Evolutionary conservation across 2,113 vertebrate genomes (phyloP).

Genomic region (Cololabis saira): DNA sequence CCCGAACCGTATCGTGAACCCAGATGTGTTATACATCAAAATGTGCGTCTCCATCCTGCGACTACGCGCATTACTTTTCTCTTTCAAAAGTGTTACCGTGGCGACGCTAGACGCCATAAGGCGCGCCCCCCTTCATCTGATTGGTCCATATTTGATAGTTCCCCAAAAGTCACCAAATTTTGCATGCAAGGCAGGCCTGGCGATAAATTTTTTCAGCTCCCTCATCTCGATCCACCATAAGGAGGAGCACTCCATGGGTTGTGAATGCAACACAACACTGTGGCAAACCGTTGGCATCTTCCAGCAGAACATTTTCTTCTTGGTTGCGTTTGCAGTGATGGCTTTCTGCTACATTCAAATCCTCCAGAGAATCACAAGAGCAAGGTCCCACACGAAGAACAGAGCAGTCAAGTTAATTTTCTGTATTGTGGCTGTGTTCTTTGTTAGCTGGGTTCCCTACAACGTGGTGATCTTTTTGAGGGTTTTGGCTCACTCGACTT

Average conservation of each 20-base stretch:
- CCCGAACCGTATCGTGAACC: too few species aligned
- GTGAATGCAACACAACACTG: slow-evolving; percentile 54
- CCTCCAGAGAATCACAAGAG: slow-evolving; percentile 78
- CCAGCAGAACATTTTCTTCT: slow-evolving; percentile 82
- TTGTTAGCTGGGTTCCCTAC: slow-evolving; percentile 92
- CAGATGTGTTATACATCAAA: too few species aligned
- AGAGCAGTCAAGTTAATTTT: slow-evolving; percentile 89
- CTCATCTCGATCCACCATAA: slow-evolving; percentile 28
- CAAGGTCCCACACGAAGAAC: slow-evolving; percentile 81
- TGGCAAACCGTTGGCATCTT: slow-evolving; percentile 55
- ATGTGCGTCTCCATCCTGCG: too few species aligned
- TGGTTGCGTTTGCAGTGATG: slow-evolving; percentile 82
- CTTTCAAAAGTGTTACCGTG: too few species aligned
- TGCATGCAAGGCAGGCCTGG: too few species aligned
- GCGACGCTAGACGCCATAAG: too few species aligned
- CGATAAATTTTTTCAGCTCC: slow-evolving; percentile 74
- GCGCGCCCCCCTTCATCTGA: too few species aligned
- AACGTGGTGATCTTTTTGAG: slow-evolving; percentile 86
- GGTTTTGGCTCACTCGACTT: slow-evolving; percentile 53
- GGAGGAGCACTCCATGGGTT: slow-evolving; percentile 26
- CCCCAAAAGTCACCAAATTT: too few species aligned
- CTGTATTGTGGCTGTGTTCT: slow-evolving; percentile 85
- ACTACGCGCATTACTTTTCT: too few species aligned
- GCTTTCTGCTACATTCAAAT: slow-evolving; percentile 87
- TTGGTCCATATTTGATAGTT: too few species aligned